Evolutionary conservation across 2,888 invertebrate genomes (phyloP), one percentile per base, ranked within the genome.

Genomic region (Myopa tessellatipennis): DNA sequence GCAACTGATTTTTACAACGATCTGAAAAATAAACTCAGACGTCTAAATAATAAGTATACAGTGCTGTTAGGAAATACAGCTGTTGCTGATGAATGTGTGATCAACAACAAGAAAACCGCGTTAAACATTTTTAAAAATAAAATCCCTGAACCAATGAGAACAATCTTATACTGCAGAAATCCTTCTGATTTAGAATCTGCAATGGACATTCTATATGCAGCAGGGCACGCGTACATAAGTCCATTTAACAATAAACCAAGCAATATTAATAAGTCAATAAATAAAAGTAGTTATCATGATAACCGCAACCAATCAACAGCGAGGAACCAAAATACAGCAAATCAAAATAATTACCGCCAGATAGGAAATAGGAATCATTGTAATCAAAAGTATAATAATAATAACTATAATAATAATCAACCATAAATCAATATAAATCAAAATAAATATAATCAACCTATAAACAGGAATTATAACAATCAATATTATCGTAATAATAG

Each of bases 41-140:
- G 71, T 2, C 69, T 81, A 4, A 81, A 81, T 38, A 76, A 71
- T 50, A 81, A 81, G 78, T 77, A 74, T 5, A 34, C 61, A 4
- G 45, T 74, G 4, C 65, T 78, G 18, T 14, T 79, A 38, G 78
- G 79, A 67, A 16, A 72, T 55, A 75, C 60, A 36, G 72, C 38
- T 26, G 73, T 65, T 61, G 69, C 77, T 26, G 79, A 71, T 26
- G 69, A 67, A 26, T 63, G 70, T 34, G 76, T 77, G 18, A 60
- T 69, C 45, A 82, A 82, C 68, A 81, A 82, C 63, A 77, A 52
- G 67, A 76, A 70, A 40, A 74, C 80, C 14, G 81, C 82, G 4
- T 72, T 81, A 4, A 79, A 80, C 50, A 77, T 80, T n/a, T 81
- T 82, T 60, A 79, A 79, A 79, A 68, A 71, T n/a, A 80, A 82